These are phyloP conservation scores for Porites evermanni DNA, from an alignment of 92 coral and sea anemone species.

Conservation along the genomic window DNA sequence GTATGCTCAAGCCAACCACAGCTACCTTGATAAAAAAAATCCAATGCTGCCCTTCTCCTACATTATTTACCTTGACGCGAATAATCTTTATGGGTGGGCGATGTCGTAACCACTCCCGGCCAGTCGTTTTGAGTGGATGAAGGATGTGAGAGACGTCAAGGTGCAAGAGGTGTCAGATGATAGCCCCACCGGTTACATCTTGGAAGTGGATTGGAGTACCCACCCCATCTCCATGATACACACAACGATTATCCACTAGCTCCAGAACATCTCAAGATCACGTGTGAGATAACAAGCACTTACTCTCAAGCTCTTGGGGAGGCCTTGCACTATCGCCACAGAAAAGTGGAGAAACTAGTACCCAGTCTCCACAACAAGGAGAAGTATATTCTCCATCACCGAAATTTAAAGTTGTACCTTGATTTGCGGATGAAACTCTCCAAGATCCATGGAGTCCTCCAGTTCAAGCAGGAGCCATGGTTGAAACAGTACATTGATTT, in stretches of 20 bases:
- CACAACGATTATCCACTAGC: constrained; percentile 61
- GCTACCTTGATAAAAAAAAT: too few species aligned
- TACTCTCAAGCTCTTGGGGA: constrained; percentile 28
- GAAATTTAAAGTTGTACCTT: constrained; percentile 52
- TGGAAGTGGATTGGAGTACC: constrained; percentile 1
- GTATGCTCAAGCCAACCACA: too few species aligned
- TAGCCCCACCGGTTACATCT: neutral
- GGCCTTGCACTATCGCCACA: constrained; percentile 5
- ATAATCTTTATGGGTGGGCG: too few species aligned
- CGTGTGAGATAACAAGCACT: neutral
- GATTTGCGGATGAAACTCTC: constrained; percentile 24
- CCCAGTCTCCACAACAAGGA: constrained; percentile 6
- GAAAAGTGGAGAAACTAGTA: constrained; percentile 7
- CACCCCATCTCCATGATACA: neutral
- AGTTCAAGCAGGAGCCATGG: neutral
- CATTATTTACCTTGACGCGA: too few species aligned
- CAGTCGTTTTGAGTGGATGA: too few species aligned
- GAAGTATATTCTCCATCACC: constrained; percentile 20
- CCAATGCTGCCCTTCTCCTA: too few species aligned
- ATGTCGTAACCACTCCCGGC: too few species aligned
- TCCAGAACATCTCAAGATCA: constrained; percentile 12
- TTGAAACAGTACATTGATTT: neutral
- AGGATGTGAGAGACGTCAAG: too few species aligned
- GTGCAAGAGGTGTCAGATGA: too few species aligned
- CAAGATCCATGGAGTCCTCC: constrained; percentile 36